A percentile compares a stretch with the other conserved stretches of the same genome.
Evolutionary conservation across 2,888 invertebrate species (phyloP).

Genomic region (Mimumesa dahlbomi): DNA sequence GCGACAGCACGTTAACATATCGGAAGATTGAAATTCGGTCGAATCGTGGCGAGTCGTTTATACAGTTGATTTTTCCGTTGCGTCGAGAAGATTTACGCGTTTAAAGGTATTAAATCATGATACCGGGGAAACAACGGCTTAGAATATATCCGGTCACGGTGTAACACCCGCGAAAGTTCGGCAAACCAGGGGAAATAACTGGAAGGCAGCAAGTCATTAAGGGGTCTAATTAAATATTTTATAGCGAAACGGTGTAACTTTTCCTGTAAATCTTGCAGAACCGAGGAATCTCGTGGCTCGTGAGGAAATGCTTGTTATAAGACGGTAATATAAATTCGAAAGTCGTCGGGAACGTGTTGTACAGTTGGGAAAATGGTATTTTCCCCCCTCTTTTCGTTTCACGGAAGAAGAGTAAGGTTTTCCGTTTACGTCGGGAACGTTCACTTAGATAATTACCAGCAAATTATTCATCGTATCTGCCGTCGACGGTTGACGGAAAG

Average conservation of each 20-base stretch:
- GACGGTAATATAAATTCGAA: constrained; percentile 58
- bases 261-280: constrained; percentile 58
- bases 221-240: constrained; percentile 66
- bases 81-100: neutral
- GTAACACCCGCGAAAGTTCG: constrained; percentile 42
- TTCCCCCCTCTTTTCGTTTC: neutral
- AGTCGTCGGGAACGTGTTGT: constrained; percentile 35
- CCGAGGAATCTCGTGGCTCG: constrained; percentile 36
- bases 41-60: no score
- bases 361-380: constrained; percentile 1
- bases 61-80: constrained; percentile 1
- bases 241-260: constrained; percentile 51
- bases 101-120: constrained; percentile 3
- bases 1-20: no score
- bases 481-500: no score
- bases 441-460: no score
- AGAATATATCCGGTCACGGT: no score
- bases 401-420: no score
- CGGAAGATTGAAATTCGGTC: no score
- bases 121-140: no score
- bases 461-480: no score
- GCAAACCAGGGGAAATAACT: constrained; percentile 33
- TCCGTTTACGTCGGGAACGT: no score
- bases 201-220: constrained; percentile 49
- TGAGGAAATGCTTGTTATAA: constrained; percentile 36